Evolutionary conservation across 2,113 vertebrate species (phyloP).

Genomic region (Paralichthys olivaceus): DNA sequence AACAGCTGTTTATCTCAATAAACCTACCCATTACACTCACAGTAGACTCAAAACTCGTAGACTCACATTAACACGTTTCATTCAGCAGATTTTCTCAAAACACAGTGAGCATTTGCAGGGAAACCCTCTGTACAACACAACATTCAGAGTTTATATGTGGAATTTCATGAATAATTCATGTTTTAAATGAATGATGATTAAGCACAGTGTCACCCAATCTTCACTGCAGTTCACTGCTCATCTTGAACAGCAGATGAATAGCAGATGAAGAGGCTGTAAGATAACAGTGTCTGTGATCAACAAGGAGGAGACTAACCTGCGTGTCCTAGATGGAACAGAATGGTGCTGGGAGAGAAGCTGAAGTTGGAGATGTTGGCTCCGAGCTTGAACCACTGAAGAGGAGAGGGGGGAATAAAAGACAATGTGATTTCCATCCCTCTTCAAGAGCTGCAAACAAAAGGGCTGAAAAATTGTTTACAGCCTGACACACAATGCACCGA

Average conservation of each 20-base stretch:
- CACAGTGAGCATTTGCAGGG: not conserved
- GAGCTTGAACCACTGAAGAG: conserved; percentile 94
- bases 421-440: conserved; percentile 43
- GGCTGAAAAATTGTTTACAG: conserved; percentile 50
- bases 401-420: conserved; percentile 48
- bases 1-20: too few species aligned
- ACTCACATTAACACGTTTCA: not conserved
- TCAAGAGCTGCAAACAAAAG: conserved; percentile 59
- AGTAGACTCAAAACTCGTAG: too few species aligned
- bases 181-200: not conserved
- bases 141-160: not conserved
- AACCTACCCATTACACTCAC: too few species aligned
- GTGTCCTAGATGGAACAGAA: conserved; percentile 96
- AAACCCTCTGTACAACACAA: not conserved
- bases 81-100: not conserved
- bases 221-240: not conserved
- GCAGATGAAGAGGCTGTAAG: conserved; percentile 10
- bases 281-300: not conserved
- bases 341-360: conserved; percentile 94
- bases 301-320: conserved; percentile 85
- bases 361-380: conserved; percentile 98
- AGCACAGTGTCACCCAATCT: not conserved
- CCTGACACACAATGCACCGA: conserved; percentile 40
- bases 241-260: conserved; percentile 11
- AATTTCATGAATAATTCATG: conserved; percentile 24